Evolutionary conservation across 2,113 vertebrate genomes (phyloP).

Genomic region (Pholis gunnellus): DNA sequence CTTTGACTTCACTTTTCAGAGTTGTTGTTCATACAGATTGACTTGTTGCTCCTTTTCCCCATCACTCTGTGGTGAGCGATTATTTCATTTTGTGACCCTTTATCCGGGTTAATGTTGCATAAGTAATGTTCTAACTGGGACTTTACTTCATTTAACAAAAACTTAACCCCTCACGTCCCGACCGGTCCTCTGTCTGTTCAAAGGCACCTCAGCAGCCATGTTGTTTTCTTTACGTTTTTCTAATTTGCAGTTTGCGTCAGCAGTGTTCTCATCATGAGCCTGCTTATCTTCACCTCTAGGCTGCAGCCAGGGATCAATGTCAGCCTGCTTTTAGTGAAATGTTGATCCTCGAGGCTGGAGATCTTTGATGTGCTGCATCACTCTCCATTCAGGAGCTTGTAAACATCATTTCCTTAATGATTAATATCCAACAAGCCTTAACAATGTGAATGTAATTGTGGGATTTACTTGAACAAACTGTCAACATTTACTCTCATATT

Average conservation of each 20-base stretch:
- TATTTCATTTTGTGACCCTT: neutral
- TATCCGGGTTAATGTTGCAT: neutral
- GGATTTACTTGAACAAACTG: neutral
- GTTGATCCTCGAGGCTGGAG: constrained; percentile 47
- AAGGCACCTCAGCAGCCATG: neutral
- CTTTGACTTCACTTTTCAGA: too few relatives aligned
- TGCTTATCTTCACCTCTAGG: constrained; percentile 37
- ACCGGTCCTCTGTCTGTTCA: neutral
- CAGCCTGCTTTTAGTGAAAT: constrained; percentile 12
- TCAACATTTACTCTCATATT: constrained; percentile 4
- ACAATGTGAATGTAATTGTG: neutral
- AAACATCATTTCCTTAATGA: constrained; percentile 31
- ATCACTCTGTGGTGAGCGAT: neutral
- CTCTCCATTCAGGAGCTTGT: neutral
- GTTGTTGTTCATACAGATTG: too few relatives aligned
- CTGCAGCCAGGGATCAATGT: constrained; percentile 39
- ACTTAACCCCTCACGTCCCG: neutral
- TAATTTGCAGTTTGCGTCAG: neutral
- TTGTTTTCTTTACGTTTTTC: too few relatives aligned
- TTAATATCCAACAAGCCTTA: neutral
- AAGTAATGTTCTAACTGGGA: neutral
- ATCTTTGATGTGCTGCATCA: constrained; percentile 30
- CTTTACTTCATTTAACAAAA: neutral
- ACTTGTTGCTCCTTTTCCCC: neutral
- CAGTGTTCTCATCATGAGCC: neutral